A percentile compares a stretch with the other conserved stretches of the same genome.
Evolutionary conservation across 2,113 vertebrate genomes (phyloP).

Genomic region (Martes martes): DNA sequence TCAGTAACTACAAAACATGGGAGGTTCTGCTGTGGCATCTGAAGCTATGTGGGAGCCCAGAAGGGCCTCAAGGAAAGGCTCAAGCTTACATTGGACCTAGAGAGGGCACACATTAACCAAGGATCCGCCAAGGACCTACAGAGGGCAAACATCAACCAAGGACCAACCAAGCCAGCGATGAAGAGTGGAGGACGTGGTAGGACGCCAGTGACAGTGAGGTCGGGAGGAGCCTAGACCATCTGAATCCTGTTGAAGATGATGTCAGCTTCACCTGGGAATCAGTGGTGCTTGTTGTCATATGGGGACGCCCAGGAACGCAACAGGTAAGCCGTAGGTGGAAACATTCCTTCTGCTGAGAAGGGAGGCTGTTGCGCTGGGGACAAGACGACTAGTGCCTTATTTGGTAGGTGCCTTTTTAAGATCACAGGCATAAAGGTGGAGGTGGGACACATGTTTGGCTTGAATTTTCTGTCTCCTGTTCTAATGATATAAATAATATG

Average conservation of each 20-base stretch:
- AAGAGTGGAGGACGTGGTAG: background rate
- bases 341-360: background rate
- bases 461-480: background rate
- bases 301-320: rapidly evolving
- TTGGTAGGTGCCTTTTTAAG: background rate
- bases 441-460: background rate
- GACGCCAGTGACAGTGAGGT: no score
- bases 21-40: rapidly evolving
- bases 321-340: background rate
- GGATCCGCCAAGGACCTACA: background rate
- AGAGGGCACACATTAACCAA: background rate
- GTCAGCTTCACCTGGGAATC: background rate
- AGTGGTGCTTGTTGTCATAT: background rate
- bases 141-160: background rate
- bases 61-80: background rate
- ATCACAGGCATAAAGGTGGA: background rate
- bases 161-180: no score
- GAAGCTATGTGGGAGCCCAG: no score
- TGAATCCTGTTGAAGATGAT: background rate
- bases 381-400: background rate
- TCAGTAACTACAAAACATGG: background rate
- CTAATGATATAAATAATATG: background rate
- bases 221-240: background rate
- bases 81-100: background rate
- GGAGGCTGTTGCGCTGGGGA: background rate